phyloP scores from a whole-genome alignment of 2,888 invertebrate species.

The Acanthosoma haemorrhoidale region DNA sequence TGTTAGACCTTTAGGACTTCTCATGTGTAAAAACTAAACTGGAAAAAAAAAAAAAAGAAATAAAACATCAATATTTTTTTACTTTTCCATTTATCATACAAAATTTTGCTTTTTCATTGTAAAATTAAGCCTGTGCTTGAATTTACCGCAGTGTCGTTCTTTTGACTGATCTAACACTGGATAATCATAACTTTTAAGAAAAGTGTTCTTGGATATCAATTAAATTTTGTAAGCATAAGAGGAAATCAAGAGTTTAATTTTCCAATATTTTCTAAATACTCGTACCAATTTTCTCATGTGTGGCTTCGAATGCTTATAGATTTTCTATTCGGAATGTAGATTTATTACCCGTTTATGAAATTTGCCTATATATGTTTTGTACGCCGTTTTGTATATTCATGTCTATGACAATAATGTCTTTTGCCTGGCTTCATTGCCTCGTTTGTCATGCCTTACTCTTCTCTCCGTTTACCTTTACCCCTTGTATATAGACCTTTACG shows the following conservation, averaged over 20 bases:
- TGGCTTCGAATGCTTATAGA: no score
- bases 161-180: background rate
- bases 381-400: background rate
- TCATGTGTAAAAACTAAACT: background rate
- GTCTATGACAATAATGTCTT: background rate
- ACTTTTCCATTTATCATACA: background rate
- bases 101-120: background rate
- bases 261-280: no score
- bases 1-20: background rate
- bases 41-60: background rate
- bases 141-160: background rate
- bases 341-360: background rate
- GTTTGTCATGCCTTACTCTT: background rate
- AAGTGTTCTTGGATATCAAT: no score
- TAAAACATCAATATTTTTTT: conserved; percentile 21
- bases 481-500: background rate
- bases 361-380: background rate
- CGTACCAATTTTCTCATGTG: no score
- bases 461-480: no score
- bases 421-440: background rate
- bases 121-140: background rate
- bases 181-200: background rate
- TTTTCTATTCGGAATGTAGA: no score
- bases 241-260: no score
- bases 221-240: no score